phyloP scores from a whole-genome alignment of 1,140 invertebrate genomes.

The Cyphomyrmex costatus region DNA sequence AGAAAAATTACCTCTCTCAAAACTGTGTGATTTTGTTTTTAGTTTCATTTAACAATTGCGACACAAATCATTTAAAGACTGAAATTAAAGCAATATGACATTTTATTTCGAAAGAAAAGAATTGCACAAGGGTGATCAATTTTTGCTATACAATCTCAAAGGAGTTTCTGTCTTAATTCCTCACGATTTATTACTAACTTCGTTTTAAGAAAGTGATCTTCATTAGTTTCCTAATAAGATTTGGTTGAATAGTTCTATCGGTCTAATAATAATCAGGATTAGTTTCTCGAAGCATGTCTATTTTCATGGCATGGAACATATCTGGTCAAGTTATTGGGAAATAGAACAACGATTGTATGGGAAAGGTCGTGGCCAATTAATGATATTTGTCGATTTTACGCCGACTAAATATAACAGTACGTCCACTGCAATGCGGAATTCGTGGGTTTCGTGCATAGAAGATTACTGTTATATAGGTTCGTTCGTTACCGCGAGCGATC shows the following conservation, averaged over 20 bases:
- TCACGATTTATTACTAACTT: neutral
- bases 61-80: neutral
- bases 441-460: constrained; percentile 44
- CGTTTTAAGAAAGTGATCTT: neutral
- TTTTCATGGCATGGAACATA: neutral
- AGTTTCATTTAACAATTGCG: neutral
- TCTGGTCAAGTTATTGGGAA: neutral
- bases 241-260: neutral
- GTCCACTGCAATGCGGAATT: constrained; percentile 60
- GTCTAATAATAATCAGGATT: constrained; percentile 22
- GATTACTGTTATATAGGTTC: constrained; percentile 20
- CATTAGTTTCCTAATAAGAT: constrained; percentile 1
- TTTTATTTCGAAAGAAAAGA: neutral
- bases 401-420: constrained; percentile 15
- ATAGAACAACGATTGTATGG: neutral
- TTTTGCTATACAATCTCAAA: constrained; percentile 19
- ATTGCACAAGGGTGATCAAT: neutral
- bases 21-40: neutral
- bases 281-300: neutral
- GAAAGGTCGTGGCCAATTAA: constrained; percentile 35
- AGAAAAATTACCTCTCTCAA: neutral
- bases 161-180: neutral
- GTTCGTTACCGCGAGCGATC: constrained; percentile 37
- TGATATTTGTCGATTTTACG: constrained; percentile 46
- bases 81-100: neutral